Evolutionary conservation across 1,140 invertebrate genomes (phyloP).

Genomic region (Lordiphosa collinella): DNA sequence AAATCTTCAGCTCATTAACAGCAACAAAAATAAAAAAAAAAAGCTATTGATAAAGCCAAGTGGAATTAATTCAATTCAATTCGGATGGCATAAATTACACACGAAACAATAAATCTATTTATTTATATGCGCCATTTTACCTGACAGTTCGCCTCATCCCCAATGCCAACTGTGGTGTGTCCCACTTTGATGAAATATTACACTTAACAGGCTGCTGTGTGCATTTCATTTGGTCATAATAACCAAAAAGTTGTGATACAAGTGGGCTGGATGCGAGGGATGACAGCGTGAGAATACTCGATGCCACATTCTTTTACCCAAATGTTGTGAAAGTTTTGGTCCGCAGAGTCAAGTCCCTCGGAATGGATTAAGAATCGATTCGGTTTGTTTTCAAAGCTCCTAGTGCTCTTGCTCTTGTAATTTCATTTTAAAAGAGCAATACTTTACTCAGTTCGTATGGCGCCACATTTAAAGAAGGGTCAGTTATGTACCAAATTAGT

Average conservation of each 20-base stretch:
- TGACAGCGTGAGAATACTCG: constrained; percentile 8
- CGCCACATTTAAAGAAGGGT: too few relatives aligned
- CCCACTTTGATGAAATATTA: constrained; percentile 67
- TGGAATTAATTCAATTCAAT: constrained; percentile 63
- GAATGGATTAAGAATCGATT: too few relatives aligned
- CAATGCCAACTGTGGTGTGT: constrained; percentile 10
- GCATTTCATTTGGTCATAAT: constrained; percentile 70
- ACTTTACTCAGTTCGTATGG: too few relatives aligned
- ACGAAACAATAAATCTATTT: constrained; percentile 62
- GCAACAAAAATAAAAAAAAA: neutral
- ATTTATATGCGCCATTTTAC: constrained; percentile 41
- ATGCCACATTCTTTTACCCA: too few relatives aligned
- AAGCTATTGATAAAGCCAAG: constrained; percentile 58
- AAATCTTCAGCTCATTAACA: constrained; percentile 44
- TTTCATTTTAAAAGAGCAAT: too few relatives aligned
- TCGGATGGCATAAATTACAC: constrained; percentile 59
- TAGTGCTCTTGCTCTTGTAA: too few relatives aligned
- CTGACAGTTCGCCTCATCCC: constrained; percentile 7
- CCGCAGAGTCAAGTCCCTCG: too few relatives aligned
- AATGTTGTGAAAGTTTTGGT: too few relatives aligned
- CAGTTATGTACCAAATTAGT: too few relatives aligned
- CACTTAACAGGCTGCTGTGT: constrained; percentile 49
- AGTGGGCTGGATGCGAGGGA: constrained; percentile 5
- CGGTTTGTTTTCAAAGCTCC: too few relatives aligned
- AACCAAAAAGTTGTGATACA: constrained; percentile 54